A percentile compares a stretch with the other conserved stretches of the same genome.
These are phyloP conservation scores for Perizoma affinitatum DNA, from an alignment of 2,888 invertebrate species.

Conservation along the genomic window DNA sequence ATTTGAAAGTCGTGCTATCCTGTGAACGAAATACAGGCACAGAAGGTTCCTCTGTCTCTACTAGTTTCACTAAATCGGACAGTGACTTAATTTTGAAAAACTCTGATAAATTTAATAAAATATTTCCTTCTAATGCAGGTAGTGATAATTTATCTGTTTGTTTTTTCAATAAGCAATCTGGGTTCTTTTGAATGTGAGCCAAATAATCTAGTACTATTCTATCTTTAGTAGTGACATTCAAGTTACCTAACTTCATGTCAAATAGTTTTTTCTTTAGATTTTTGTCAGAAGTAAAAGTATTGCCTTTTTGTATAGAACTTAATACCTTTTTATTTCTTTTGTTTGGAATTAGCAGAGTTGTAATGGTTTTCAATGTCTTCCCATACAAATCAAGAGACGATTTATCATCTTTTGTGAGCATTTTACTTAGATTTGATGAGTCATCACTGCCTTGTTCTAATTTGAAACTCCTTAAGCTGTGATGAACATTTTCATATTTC, in stretches of 20 bases:
- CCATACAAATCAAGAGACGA: constrained; percentile 60
- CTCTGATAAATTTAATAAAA: constrained; percentile 67
- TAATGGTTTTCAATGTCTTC: constrained; percentile 63
- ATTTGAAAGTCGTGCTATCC: constrained; percentile 9
- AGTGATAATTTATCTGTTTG: constrained; percentile 34
- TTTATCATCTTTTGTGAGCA: constrained; percentile 46
- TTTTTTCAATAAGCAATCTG: constrained; percentile 56
- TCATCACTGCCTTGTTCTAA: constrained; percentile 23
- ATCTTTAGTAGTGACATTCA: constrained; percentile 63
- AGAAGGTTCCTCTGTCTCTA: constrained; percentile 34
- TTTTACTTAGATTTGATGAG: constrained; percentile 9
- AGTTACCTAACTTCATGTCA: constrained; percentile 51
- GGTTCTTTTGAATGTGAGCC: constrained; percentile 58
- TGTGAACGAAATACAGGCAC: constrained; percentile 27
- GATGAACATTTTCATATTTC: constrained; percentile 63
- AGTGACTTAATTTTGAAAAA: constrained; percentile 71
- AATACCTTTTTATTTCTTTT: constrained; percentile 50
- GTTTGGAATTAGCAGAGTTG: constrained; percentile 63
- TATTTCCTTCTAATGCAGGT: constrained; percentile 60
- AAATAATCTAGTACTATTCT: constrained; percentile 69
- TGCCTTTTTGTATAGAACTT: constrained; percentile 50
- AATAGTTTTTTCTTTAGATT: constrained; percentile 50
- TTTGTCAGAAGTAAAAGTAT: constrained; percentile 45
- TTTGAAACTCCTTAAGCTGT: constrained; percentile 49
- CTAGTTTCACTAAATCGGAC: constrained; percentile 61